phyloP scores from a whole-genome alignment of 2,888 invertebrate species.

The Aelia acuminata region DNA sequence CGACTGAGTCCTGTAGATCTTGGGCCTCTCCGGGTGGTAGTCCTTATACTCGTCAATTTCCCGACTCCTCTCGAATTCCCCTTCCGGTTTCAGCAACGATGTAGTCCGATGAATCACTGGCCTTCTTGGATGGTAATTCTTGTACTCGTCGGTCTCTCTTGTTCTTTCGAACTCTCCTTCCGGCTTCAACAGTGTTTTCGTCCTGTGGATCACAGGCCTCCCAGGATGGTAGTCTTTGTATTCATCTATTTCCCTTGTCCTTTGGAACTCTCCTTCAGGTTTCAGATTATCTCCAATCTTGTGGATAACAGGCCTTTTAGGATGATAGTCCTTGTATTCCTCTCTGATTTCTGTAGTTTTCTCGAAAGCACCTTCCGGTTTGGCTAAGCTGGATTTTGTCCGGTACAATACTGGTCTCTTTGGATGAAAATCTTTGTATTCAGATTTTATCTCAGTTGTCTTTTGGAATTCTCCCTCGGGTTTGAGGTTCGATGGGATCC shows the following conservation, averaged over 20 bases:
- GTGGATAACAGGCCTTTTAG: conserved; percentile 63
- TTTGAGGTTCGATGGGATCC: conserved; percentile 63
- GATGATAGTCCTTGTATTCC: conserved; percentile 65
- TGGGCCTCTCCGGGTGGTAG: conserved; percentile 61
- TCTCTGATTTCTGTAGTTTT: conserved; percentile 62
- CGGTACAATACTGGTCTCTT: conserved; percentile 61
- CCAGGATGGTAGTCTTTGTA: conserved; percentile 64
- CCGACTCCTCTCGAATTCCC: conserved; percentile 61
- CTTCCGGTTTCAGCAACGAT: conserved; percentile 64
- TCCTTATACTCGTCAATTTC: conserved; percentile 60
- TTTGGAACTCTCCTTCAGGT: conserved; percentile 64
- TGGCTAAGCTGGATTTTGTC: conserved; percentile 62
- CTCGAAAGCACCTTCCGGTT: conserved; percentile 64
- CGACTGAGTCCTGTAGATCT: conserved; percentile 63
- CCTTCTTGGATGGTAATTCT: conserved; percentile 64
- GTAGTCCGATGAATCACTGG: conserved; percentile 62
- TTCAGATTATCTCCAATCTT: conserved; percentile 61
- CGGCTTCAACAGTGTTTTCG: conserved; percentile 62
- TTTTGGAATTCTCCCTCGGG: conserved; percentile 65
- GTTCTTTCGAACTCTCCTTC: conserved; percentile 64
- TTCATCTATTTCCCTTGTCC: conserved; percentile 62
- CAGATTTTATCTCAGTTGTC: conserved; percentile 62
- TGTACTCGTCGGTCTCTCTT: conserved; percentile 63
- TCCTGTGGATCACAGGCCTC: conserved; percentile 63
- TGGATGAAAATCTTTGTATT: conserved; percentile 63